Evolutionary conservation across 2,888 invertebrate species (phyloP), one percentile per base, ranked within the genome.

Genomic region (Scaptomyza tumidula): DNA sequence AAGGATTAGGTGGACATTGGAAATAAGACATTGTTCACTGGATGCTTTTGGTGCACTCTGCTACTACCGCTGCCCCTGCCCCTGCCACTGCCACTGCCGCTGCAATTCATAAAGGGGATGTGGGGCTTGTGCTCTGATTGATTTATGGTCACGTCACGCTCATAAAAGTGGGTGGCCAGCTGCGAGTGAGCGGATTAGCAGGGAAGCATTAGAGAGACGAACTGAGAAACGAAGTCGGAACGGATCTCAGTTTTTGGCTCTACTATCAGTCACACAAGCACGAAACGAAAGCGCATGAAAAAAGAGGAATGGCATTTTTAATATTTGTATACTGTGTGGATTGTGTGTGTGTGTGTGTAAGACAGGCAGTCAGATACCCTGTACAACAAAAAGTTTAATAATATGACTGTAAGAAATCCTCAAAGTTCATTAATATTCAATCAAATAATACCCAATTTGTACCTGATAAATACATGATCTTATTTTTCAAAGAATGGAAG

Each of bases 111-210:
- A 78, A 75, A 70, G 44, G 72, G 71, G 61, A 71, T 72, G 53
- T 78, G 75, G 49, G 70, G 65, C 60, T 63, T 53, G 62, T 55
- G 62, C 39, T 54, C 85, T 89, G 88, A 88, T 88, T 88, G 88
- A 88, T 89, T 89, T 88, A 88, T 88, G 89, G 71, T 54, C 71
- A 71, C 41, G 71, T 54, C 71, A 71, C 41, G 63, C 69, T 75
- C 70, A 61, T 67, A 76, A 76, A 80, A 73, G 45, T 53, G 63
- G 56, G 49, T 56, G 74, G 70, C 48, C 70, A 61, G 67, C 55
- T 59, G 58, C 24, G 59, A 55, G 24, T 11, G 37, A 67, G 58
- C 58, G 76, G 71, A 75, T 75, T 75, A 76, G 24, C 41, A 19
- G 44, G 9, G 13, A 27, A n/a, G n/a, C n/a, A n/a, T n/a, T 19